Conservation (phyloP, 2,888 invertebrate genomes). For the Heterodera filipjevi region DNA sequence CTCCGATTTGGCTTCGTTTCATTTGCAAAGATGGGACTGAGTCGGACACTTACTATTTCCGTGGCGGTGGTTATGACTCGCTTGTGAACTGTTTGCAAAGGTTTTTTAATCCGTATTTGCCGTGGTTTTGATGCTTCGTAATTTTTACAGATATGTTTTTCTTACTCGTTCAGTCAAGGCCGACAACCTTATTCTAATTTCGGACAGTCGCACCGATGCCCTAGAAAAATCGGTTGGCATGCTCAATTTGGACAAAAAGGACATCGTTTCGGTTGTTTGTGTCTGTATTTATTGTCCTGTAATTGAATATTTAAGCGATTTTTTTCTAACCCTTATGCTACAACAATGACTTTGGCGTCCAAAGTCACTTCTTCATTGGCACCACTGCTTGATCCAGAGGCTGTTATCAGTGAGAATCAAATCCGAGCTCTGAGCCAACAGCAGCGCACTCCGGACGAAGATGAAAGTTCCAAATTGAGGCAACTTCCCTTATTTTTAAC, state of each 20-base stretch:
- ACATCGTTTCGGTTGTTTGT: slow-evolving; percentile 67
- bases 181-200: slow-evolving; percentile 76
- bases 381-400: slow-evolving; percentile 61
- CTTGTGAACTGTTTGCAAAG: slow-evolving; percentile 71
- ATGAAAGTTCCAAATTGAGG: slow-evolving; percentile 36
- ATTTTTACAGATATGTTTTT: slow-evolving; percentile 53
- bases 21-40: slow-evolving; percentile 76
- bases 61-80: slow-evolving; percentile 82
- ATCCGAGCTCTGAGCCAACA: slow-evolving; percentile 69
- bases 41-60: slow-evolving; percentile 83
- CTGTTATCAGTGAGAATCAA: slow-evolving; percentile 65
- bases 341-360: slow-evolving; percentile 83
- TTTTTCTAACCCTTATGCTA: slow-evolving; percentile 77
- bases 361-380: slow-evolving; percentile 72
- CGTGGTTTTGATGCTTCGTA: too few species aligned
- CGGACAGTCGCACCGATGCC: slow-evolving; percentile 73
- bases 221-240: slow-evolving; percentile 84
- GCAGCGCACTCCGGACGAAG: slow-evolving; percentile 67
- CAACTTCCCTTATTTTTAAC: not conserved
- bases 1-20: slow-evolving; percentile 67
- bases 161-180: slow-evolving; percentile 74
- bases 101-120: slow-evolving; percentile 47
- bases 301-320: slow-evolving; percentile 67
- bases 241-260: slow-evolving; percentile 71
- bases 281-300: not conserved